Evolutionary conservation across 2,888 invertebrate species (phyloP).

Genomic region (Campoplex capitator): DNA sequence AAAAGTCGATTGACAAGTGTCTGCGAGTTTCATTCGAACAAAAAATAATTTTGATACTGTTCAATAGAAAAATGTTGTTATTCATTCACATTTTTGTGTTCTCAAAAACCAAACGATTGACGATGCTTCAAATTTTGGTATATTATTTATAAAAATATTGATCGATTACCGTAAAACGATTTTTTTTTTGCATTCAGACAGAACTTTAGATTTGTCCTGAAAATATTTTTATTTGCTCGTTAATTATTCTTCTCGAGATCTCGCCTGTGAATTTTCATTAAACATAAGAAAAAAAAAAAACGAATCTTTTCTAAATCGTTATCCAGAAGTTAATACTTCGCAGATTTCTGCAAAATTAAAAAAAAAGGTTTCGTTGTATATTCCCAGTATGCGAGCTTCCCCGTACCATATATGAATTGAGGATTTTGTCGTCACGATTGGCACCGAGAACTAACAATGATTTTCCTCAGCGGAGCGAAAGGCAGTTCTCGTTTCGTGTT

Average conservation of each 20-base stretch:
- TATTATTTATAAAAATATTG: neutral
- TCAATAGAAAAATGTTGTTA: too few species aligned
- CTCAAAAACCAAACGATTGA: too few species aligned
- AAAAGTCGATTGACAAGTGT: neutral
- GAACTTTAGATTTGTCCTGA: neutral
- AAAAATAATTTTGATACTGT: neutral
- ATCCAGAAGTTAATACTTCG: neutral
- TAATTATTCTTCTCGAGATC: neutral
- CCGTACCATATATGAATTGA: neutral
- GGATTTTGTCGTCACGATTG: neutral
- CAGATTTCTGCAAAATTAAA: neutral
- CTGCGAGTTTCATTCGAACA: neutral
- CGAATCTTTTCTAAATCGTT: neutral
- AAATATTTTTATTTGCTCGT: neutral
- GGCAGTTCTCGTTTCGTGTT: constrained; percentile 8
- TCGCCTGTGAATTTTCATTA: neutral
- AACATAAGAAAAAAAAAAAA: neutral
- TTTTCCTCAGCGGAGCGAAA: constrained; percentile 39
- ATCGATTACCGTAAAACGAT: neutral
- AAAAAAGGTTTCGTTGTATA: constrained; percentile 1
- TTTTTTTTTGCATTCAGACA: neutral
- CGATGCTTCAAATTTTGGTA: too few species aligned
- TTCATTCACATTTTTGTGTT: too few species aligned
- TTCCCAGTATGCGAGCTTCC: neutral
- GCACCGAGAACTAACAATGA: neutral